phyloP scores from a whole-genome alignment of 2,888 invertebrate genomes.

The Drosophila mayaguana region DNA sequence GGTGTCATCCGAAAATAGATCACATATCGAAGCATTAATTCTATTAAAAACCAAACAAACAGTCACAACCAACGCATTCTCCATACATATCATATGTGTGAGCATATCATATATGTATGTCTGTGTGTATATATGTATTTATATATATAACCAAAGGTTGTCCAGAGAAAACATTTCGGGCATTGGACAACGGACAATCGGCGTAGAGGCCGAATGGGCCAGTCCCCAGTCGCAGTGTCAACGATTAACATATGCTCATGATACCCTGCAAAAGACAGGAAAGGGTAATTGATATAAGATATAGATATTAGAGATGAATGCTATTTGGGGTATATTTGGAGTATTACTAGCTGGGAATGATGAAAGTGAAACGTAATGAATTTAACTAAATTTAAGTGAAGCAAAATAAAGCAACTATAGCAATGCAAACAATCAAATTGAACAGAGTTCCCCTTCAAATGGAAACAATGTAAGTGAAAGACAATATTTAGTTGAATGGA shows the following conservation, averaged over 20 bases:
- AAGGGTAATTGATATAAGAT: neutral
- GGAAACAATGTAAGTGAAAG: neutral
- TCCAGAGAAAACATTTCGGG: slow-evolving; percentile 28
- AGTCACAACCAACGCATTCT: slow-evolving; percentile 18
- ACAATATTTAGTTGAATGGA: no score
- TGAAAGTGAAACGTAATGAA: neutral
- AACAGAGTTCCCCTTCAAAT: no score
- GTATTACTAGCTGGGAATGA: no score
- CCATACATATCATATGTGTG: neutral
- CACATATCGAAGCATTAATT: slow-evolving; percentile 44
- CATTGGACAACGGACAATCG: slow-evolving; percentile 27
- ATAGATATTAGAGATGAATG: neutral
- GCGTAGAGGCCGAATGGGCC: slow-evolving; percentile 24
- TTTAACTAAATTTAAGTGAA: no score
- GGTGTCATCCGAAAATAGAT: slow-evolving; percentile 52
- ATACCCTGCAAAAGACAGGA: slow-evolving; percentile 13
- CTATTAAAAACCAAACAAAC: slow-evolving; percentile 35
- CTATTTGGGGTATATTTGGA: neutral
- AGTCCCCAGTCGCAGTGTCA: slow-evolving; percentile 19
- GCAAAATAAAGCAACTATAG: neutral
- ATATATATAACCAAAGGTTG: slow-evolving; percentile 13
- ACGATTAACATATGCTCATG: slow-evolving; percentile 7
- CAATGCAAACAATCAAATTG: neutral
- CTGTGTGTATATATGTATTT: neutral
- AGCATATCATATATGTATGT: neutral